These are phyloP conservation scores for Cryptotis parvus DNA, from an alignment of 2,113 vertebrate genomes.

Conservation along the genomic window DNA sequence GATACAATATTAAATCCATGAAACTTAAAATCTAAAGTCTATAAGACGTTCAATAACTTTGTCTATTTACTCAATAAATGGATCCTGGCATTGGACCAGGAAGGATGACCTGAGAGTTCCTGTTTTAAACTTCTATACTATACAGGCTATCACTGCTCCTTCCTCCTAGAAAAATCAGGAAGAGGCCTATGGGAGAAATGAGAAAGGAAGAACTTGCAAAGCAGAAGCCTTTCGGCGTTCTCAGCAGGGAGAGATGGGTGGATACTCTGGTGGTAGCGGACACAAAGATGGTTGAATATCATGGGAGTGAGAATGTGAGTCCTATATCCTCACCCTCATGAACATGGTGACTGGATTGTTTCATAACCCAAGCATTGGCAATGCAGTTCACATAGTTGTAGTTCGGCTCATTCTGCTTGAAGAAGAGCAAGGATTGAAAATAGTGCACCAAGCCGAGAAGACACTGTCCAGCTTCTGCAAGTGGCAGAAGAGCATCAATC, in stretches of 20 bases:
- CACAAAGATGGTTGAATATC: slow-evolving; percentile 97
- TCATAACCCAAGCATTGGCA: slow-evolving; percentile 97
- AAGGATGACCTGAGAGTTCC: neutral
- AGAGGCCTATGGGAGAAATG: slow-evolving; percentile 88
- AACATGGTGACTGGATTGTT: slow-evolving; percentile 99
- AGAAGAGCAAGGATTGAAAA: no score
- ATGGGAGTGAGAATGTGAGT: slow-evolving; percentile 95
- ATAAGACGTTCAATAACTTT: neutral
- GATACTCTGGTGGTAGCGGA: slow-evolving; percentile 98
- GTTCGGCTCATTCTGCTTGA: slow-evolving; percentile 97
- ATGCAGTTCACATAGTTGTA: slow-evolving; percentile 96
- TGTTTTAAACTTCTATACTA: neutral
- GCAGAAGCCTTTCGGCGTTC: slow-evolving; percentile 90
- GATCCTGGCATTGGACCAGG: neutral
- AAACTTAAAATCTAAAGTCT: neutral
- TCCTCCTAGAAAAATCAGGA: neutral
- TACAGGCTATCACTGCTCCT: neutral
- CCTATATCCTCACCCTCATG: slow-evolving; percentile 98
- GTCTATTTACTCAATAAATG: neutral
- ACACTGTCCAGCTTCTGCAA: no score
- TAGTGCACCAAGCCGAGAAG: no score
- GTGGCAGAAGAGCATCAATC: no score
- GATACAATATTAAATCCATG: neutral
- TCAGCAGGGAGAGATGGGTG: slow-evolving; percentile 98
- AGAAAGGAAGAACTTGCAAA: slow-evolving; percentile 86